Percentiles rank a stretch among this genome's conserved stretches.
phyloP scores from a whole-genome alignment of 2,797 vertebrate species.

The Australoheros facetus region DNA sequence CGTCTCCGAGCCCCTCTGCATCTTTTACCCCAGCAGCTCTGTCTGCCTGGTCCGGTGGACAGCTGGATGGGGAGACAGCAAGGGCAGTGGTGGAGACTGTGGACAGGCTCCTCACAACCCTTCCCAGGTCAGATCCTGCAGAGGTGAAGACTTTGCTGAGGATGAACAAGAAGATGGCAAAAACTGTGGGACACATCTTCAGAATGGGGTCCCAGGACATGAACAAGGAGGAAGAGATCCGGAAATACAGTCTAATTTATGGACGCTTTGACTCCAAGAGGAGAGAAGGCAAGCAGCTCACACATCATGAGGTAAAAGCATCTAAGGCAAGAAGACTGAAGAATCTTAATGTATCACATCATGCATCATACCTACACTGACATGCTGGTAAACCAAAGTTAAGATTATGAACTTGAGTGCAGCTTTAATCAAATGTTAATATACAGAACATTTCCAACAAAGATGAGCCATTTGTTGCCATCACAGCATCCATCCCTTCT shows the following conservation, averaged over 20 bases:
- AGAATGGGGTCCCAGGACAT: conserved; percentile 88
- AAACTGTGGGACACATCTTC: conserved; percentile 95
- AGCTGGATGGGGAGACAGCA: conserved; percentile 87
- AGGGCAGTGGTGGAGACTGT: conserved; percentile 90
- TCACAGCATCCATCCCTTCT: conserved; percentile 8
- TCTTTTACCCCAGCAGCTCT: conserved; percentile 65
- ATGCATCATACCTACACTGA: background rate
- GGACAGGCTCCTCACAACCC: conserved; percentile 88
- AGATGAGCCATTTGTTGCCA: background rate
- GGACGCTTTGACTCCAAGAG: conserved; percentile 95
- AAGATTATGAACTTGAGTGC: background rate
- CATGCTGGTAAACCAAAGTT: background rate
- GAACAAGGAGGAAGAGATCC: conserved; percentile 93
- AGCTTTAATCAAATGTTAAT: background rate
- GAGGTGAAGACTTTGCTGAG: conserved; percentile 89
- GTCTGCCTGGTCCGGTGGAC: conserved; percentile 80
- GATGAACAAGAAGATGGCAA: conserved; percentile 95
- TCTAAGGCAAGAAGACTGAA: background rate
- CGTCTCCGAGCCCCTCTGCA: conserved; percentile 74
- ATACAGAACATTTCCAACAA: background rate
- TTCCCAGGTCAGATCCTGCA: conserved; percentile 84
- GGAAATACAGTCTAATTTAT: conserved; percentile 95
- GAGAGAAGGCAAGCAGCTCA: conserved; percentile 94
- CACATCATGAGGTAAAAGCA: conserved; percentile 91
- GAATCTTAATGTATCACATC: background rate